Evolutionary conservation across 2,888 invertebrate species (phyloP).

Genomic region (Agrypnus murinus): DNA sequence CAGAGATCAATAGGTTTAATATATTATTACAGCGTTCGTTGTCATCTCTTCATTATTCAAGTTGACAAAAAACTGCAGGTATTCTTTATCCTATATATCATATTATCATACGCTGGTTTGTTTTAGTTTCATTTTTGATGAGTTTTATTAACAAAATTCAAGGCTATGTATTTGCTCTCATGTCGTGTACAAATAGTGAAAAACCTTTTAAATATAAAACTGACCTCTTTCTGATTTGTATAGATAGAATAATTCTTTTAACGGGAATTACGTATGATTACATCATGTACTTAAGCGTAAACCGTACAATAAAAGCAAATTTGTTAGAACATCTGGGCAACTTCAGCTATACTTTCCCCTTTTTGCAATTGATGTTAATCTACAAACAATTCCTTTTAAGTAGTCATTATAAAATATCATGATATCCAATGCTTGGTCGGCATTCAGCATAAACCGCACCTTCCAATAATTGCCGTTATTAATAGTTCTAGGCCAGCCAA

Average conservation of each 20-base stretch:
- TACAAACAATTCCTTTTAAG: constrained; percentile 36
- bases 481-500: constrained; percentile 54
- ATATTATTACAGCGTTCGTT: constrained; percentile 4
- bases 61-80: constrained; percentile 17
- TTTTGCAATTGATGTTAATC: constrained; percentile 24
- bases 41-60: constrained; percentile 28
- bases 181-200: no score
- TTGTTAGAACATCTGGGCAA: not conserved
- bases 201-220: no score
- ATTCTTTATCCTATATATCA: not conserved
- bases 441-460: constrained; percentile 54
- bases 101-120: no score
- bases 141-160: no score
- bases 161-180: no score
- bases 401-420: constrained; percentile 43
- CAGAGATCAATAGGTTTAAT: constrained; percentile 19
- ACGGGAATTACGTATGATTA: no score
- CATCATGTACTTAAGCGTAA: no score
- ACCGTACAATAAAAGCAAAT: not conserved
- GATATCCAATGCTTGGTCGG: constrained; percentile 52
- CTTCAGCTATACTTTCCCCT: constrained; percentile 13
- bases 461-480: constrained; percentile 56
- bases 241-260: no score
- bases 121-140: no score
- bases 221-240: no score